These are phyloP conservation scores for Homarus americanus DNA, from an alignment of 1,140 invertebrate genomes.

Conservation along the genomic window DNA sequence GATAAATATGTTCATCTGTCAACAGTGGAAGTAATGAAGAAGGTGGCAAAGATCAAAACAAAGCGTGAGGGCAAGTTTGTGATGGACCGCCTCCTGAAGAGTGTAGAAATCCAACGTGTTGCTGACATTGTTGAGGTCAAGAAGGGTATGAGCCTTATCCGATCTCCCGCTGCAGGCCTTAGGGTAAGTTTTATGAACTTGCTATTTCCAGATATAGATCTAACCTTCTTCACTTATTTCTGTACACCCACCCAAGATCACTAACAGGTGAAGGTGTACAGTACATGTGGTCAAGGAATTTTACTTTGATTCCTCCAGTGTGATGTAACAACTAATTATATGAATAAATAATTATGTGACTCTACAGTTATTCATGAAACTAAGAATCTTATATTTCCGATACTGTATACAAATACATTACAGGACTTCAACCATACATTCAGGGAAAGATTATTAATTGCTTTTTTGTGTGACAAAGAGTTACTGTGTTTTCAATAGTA, in stretches of 20 bases:
- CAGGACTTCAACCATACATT: too few species aligned
- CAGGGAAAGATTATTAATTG: too few species aligned
- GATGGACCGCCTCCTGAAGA: conserved; percentile 62
- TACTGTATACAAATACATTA: too few species aligned
- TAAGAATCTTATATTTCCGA: too few species aligned
- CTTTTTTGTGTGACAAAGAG: too few species aligned
- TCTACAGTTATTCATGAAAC: too few species aligned
- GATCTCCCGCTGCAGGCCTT: conserved; percentile 67
- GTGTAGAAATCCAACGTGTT: conserved; percentile 36
- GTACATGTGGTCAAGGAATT: not conserved
- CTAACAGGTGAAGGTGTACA: not conserved
- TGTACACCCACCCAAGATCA: not conserved
- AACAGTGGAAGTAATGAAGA: conserved; percentile 63
- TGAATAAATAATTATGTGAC: too few species aligned
- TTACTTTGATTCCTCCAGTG: not conserved
- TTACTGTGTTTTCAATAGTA: too few species aligned
- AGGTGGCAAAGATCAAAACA: conserved; percentile 40
- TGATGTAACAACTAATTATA: not conserved
- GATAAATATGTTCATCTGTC: not conserved
- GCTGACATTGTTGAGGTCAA: conserved; percentile 53
- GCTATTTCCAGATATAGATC: too few species aligned
- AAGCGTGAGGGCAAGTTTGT: conserved; percentile 63
- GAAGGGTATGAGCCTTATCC: conserved; percentile 49
- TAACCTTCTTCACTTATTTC: not conserved
- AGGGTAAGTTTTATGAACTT: conserved; percentile 54